phyloP scores from a whole-genome alignment of 2,797 vertebrate species.

The Lindbergichthys nudifrons region DNA sequence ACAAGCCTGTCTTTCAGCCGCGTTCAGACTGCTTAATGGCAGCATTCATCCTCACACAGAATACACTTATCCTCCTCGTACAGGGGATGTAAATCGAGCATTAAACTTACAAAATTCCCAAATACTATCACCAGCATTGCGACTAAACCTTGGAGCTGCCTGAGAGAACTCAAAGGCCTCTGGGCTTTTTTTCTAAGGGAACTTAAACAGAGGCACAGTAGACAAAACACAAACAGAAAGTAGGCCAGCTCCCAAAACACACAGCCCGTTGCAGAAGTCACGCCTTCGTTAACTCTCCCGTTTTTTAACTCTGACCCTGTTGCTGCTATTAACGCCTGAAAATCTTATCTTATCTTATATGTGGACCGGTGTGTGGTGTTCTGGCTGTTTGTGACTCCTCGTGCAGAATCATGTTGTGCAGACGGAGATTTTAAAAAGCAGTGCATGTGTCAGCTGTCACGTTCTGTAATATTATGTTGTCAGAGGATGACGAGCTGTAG shows the following conservation, averaged over 20 bases:
- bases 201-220: conserved; percentile 39
- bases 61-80: conserved; percentile 35
- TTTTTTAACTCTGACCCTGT: too few species aligned
- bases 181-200: conserved; percentile 31
- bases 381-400: too few species aligned
- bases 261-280: conserved; percentile 30
- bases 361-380: too few species aligned
- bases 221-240: conserved; percentile 67
- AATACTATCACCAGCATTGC: conserved; percentile 25
- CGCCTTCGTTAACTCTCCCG: conserved; percentile 1
- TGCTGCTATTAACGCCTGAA: too few species aligned
- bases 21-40: conserved; percentile 57
- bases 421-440: neutral
- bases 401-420: too few species aligned
- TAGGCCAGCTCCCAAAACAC: conserved; percentile 63
- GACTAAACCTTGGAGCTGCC: conserved; percentile 11
- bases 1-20: conserved; percentile 69
- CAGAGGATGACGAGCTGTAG: neutral
- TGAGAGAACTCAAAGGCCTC: conserved; percentile 26
- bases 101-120: conserved; percentile 22
- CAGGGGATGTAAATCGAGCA: conserved; percentile 36
- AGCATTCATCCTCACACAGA: conserved; percentile 64
- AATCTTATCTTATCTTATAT: too few species aligned
- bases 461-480: neutral
- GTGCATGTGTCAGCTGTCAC: neutral